Evolutionary conservation across 2,888 invertebrate genomes (phyloP), one percentile per base, ranked within the genome.

Genomic region (Parascotia fuliginaria): DNA sequence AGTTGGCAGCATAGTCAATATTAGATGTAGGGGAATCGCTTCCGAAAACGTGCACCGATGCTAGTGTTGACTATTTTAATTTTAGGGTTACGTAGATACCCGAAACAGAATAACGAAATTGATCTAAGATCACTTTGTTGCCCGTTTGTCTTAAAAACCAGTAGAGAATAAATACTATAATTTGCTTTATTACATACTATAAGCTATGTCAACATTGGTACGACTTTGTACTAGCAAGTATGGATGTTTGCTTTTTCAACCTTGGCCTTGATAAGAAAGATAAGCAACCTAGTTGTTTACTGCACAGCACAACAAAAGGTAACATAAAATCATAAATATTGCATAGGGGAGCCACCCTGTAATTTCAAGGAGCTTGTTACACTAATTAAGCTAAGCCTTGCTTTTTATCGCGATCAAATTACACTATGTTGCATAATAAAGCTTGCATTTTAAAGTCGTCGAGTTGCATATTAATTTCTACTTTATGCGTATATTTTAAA

Each of bases 391-490:
- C 62, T 50, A 40, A 59, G 55, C 75, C 75, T 74, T 70, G 62
- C 52, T 50, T 66, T 69, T 65, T 74, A 79, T 77, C 73, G 60
- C 61, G 73, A 77, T 74, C 55, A 62, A 68, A 75, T 76, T 70
- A 68, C 57, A 73, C 67, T 64, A 52, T 70, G 75, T 63, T 73
- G 73, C 73, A 73, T 70, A 72, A 59, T 70, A 70, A 71, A 55
- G 51, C 53, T 57, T 76, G 75, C 78, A 77, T 60, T 60, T 54
- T 54, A 62, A 74, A 75, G 75, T 71, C 67, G 44, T 24, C 1
- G 7, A 7, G 19, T 5, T 39, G 37, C 42, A 61, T 71, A 70
- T 68, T 67, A 53, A 44, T 56, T 55, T 48, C 55, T 59, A 52
- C 42, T 42, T 22, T 16, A 33, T 28, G 12, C 16, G 33, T 38